Evolutionary conservation across 2,797 vertebrate genomes (phyloP).

Genomic region (Sebastes variabilis): DNA sequence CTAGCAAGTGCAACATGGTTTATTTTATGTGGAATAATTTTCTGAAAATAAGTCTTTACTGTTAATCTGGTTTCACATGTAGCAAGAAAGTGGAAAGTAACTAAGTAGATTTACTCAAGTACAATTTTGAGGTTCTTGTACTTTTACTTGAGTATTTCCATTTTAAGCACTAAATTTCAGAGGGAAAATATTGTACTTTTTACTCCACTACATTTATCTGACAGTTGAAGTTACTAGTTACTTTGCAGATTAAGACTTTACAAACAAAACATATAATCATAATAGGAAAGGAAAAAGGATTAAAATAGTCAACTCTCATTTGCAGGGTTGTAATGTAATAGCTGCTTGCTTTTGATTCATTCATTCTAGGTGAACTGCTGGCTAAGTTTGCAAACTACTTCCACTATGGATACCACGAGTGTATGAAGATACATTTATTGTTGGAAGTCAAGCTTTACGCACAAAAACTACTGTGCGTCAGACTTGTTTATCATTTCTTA

Average conservation of each 20-base stretch:
- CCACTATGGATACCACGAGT: constrained; percentile 97
- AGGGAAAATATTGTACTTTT: background rate
- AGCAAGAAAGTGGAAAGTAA: background rate
- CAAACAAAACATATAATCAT: background rate
- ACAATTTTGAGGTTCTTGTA: background rate
- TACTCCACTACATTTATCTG: background rate
- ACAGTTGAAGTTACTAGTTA: background rate
- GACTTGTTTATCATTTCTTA: too few species aligned
- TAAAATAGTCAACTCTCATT: too few species aligned
- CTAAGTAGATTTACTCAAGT: background rate
- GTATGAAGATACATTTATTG: constrained; percentile 87
- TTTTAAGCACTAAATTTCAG: background rate
- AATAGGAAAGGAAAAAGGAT: too few species aligned
- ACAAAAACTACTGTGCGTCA: too few species aligned
- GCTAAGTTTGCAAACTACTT: constrained; percentile 99
- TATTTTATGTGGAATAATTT: background rate
- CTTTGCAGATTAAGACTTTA: background rate
- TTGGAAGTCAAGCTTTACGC: too few species aligned
- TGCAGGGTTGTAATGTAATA: background rate
- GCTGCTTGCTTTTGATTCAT: background rate
- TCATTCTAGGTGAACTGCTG: constrained; percentile 87
- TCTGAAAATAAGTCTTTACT: background rate
- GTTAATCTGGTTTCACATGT: background rate
- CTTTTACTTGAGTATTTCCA: background rate
- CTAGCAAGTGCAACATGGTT: background rate